Conservation (phyloP, 2,888 invertebrate species). For the Iphiclides podalirius region DNA sequence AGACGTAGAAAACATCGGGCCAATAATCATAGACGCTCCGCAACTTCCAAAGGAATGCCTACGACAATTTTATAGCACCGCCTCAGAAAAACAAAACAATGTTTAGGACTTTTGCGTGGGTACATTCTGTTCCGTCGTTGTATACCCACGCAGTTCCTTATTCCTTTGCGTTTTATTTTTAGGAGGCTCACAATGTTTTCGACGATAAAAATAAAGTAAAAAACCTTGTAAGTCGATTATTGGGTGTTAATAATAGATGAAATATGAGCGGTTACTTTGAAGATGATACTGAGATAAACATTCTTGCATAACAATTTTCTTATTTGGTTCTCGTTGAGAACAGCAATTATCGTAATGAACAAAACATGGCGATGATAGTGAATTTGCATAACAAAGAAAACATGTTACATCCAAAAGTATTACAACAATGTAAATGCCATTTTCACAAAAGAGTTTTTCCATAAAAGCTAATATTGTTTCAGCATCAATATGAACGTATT, state of each 20-base stretch:
- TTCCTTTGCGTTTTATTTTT: constrained; percentile 58
- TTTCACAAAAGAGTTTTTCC: constrained; percentile 48
- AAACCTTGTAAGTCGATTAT: no score
- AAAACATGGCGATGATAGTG: constrained; percentile 11
- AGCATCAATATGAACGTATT: constrained; percentile 58
- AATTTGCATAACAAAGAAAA: constrained; percentile 8
- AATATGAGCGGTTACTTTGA: constrained; percentile 14
- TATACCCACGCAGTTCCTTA: constrained; percentile 65
- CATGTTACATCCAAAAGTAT: constrained; percentile 36
- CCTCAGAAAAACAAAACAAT: constrained; percentile 66
- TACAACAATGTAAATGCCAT: constrained; percentile 44
- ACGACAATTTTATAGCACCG: constrained; percentile 46
- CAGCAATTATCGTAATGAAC: constrained; percentile 16
- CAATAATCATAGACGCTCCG: constrained; percentile 60
- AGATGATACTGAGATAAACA: neutral
- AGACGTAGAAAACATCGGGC: constrained; percentile 50
- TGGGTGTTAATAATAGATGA: no score
- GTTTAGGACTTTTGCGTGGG: constrained; percentile 57
- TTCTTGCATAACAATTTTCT: constrained; percentile 15
- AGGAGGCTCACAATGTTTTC: constrained; percentile 63
- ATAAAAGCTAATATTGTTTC: constrained; percentile 58
- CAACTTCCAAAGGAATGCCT: constrained; percentile 74
- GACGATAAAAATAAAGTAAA: neutral
- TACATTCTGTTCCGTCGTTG: constrained; percentile 48
- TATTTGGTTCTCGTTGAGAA: constrained; percentile 10